These are phyloP conservation scores for Augochlorella aurata DNA, from an alignment of 2,888 invertebrate genomes.

Conservation along the genomic window DNA sequence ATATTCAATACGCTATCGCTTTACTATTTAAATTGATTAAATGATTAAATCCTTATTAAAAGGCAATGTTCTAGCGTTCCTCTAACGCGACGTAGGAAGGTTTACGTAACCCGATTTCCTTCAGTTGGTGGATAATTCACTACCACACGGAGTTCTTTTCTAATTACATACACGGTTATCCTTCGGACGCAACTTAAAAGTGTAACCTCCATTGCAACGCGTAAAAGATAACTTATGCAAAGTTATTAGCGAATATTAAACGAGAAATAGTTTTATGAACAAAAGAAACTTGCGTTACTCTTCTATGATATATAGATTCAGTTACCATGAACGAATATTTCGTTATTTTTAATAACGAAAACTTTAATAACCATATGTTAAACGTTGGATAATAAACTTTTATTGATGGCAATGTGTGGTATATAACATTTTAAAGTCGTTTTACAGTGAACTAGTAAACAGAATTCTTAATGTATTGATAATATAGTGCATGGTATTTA, in stretches of 20 bases:
- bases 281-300: not conserved
- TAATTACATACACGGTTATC: slow-evolving; percentile 48
- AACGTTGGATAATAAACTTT: too few species aligned
- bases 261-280: not conserved
- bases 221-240: slow-evolving; percentile 13
- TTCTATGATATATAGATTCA: not conserved
- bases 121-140: slow-evolving; percentile 19
- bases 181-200: slow-evolving; percentile 28
- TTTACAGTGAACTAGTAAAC: too few species aligned
- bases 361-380: too few species aligned
- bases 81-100: slow-evolving; percentile 10
- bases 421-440: too few species aligned
- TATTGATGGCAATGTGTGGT: too few species aligned
- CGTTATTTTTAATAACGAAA: too few species aligned
- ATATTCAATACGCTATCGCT: not conserved
- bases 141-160: not conserved
- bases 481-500: too few species aligned
- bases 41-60: not conserved
- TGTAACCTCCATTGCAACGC: slow-evolving; percentile 15
- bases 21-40: not conserved
- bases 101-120: slow-evolving; percentile 55
- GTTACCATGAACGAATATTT: not conserved
- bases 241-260: not conserved
- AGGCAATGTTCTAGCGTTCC: slow-evolving; percentile 13
- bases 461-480: too few species aligned